These are phyloP conservation scores for Nycteola revayana DNA, from an alignment of 2,888 invertebrate genomes.

Conservation along the genomic window DNA sequence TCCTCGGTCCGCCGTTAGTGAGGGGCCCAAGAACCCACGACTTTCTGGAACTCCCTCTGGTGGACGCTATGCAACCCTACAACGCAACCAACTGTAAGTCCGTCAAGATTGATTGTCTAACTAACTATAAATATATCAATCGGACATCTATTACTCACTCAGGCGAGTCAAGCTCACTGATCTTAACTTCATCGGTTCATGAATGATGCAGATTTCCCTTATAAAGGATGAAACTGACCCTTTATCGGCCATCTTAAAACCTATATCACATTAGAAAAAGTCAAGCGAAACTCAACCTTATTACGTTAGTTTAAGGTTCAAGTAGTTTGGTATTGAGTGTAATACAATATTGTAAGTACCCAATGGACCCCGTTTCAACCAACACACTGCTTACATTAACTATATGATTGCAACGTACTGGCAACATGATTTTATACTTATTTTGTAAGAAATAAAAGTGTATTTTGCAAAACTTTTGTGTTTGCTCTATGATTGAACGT, in stretches of 20 bases:
- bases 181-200: constrained; percentile 28
- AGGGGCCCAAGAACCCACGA: too few species aligned
- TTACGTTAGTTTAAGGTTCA: neutral
- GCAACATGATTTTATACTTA: constrained; percentile 26
- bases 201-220: constrained; percentile 60
- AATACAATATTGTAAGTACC: constrained; percentile 14
- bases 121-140: constrained; percentile 31
- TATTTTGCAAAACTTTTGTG: too few species aligned
- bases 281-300: constrained; percentile 9
- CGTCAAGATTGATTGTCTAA: too few species aligned
- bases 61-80: too few species aligned
- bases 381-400: constrained; percentile 44
- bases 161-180: constrained; percentile 23
- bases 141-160: constrained; percentile 38
- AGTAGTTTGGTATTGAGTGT: neutral
- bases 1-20: too few species aligned
- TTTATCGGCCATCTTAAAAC: constrained; percentile 25
- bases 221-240: constrained; percentile 52
- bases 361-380: constrained; percentile 34
- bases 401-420: constrained; percentile 25
- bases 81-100: too few species aligned
- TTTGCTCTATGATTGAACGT: too few species aligned
- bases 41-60: too few species aligned
- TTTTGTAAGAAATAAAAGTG: constrained; percentile 15
- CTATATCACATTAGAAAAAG: neutral